Evolutionary conservation across 2,888 invertebrate species (phyloP).

Genomic region (Drosophila buzzatii): DNA sequence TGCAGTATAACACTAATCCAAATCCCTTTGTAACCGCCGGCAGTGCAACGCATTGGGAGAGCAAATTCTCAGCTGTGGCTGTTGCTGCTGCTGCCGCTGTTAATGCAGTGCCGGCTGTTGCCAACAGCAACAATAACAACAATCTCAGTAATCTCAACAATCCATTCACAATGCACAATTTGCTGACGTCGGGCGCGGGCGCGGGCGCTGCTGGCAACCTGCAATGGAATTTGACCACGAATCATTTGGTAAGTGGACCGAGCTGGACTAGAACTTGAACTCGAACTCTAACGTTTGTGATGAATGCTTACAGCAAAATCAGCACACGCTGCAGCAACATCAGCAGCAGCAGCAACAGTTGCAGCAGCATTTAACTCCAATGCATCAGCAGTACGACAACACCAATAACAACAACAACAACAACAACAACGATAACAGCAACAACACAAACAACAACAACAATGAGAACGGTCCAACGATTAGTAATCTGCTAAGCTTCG

Average conservation of each 20-base stretch:
- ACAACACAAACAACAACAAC: conserved; percentile 34
- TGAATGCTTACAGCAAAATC: conserved; percentile 56
- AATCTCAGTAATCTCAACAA: conserved; percentile 77
- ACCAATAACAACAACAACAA: conserved; percentile 31
- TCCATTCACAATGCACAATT: conserved; percentile 75
- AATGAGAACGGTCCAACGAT: conserved; percentile 82
- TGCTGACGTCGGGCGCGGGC: conserved; percentile 63
- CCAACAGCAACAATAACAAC: conserved; percentile 58
- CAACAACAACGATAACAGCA: conserved; percentile 46
- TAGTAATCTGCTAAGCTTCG: conserved; percentile 85
- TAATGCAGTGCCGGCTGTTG: conserved; percentile 39
- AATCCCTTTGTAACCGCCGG: conserved; percentile 70
- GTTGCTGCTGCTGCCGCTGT: conserved; percentile 56
- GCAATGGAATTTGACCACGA: conserved; percentile 78
- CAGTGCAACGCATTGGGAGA: conserved; percentile 61
- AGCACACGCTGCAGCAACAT: conserved; percentile 69
- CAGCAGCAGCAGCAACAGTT: conserved; percentile 68
- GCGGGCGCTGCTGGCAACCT: conserved; percentile 53
- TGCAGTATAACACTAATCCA: conserved; percentile 67
- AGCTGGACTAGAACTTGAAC: background rate
- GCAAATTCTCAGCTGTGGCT: conserved; percentile 67
- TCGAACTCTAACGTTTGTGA: background rate
- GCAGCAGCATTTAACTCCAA: conserved; percentile 63
- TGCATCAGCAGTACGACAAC: conserved; percentile 64
- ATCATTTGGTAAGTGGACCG: conserved; percentile 59